Conservation (phyloP, 1,140 invertebrate species). For the Intoshia linei region DNA sequence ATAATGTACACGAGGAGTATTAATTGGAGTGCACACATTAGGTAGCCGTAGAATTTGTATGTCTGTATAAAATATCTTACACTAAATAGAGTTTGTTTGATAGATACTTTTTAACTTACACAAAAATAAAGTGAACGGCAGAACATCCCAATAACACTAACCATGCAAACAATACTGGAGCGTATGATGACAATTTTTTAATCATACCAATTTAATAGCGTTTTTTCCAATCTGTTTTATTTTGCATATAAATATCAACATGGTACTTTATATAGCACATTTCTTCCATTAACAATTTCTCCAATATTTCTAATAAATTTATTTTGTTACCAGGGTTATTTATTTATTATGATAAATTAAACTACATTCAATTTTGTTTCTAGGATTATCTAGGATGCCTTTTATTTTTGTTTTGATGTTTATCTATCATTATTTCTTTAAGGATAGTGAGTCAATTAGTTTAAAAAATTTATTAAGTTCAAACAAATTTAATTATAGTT, state of each 20-base stretch:
- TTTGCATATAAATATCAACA: neutral
- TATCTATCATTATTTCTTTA: too few relatives aligned
- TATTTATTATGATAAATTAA: constrained; percentile 1
- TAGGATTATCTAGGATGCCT: too few relatives aligned
- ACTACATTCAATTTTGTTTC: too few relatives aligned
- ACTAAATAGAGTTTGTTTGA: neutral
- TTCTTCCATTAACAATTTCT: neutral
- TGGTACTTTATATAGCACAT: neutral
- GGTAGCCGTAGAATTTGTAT: neutral
- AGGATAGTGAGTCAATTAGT: too few relatives aligned
- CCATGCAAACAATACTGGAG: constrained; percentile 73
- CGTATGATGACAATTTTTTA: constrained; percentile 8
- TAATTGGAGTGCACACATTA: neutral
- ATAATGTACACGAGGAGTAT: neutral
- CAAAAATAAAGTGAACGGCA: constrained; percentile 65
- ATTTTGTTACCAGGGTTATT: neutral
- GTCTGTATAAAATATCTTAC: neutral
- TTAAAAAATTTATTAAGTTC: too few relatives aligned
- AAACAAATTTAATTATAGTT: too few relatives aligned
- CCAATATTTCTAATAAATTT: neutral
- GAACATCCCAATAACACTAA: constrained; percentile 53
- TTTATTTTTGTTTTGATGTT: too few relatives aligned
- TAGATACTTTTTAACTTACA: constrained; percentile 35
- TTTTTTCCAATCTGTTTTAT: neutral
- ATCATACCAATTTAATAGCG: neutral